phyloP scores from a whole-genome alignment of 2,888 invertebrate species.

The Monopis laevigella region DNA sequence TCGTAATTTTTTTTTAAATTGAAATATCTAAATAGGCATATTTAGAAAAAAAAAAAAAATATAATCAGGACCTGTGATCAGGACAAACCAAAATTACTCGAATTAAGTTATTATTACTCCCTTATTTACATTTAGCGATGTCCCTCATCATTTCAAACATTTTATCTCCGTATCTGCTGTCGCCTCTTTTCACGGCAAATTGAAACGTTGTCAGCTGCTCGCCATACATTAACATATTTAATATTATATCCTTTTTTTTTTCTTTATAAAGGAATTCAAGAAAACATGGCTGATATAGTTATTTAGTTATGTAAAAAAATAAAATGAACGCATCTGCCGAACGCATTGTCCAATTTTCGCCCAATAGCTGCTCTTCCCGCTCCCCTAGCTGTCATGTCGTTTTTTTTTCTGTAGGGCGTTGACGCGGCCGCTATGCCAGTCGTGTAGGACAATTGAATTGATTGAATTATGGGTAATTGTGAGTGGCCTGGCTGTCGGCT shows the following conservation, averaged over 20 bases:
- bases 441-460: slow-evolving; percentile 57
- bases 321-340: slow-evolving; percentile 50
- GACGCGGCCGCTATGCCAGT: slow-evolving; percentile 49
- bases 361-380: slow-evolving; percentile 51
- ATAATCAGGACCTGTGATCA: neutral
- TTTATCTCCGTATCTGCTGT: slow-evolving; percentile 39
- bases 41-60: too few relatives aligned
- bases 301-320: slow-evolving; percentile 26
- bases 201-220: slow-evolving; percentile 46
- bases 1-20: too few relatives aligned
- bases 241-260: too few relatives aligned
- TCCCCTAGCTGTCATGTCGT: slow-evolving; percentile 61
- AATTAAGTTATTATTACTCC: slow-evolving; percentile 15
- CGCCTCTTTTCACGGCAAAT: slow-evolving; percentile 41
- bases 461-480: slow-evolving; percentile 61
- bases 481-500: slow-evolving; percentile 26
- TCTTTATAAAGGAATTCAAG: slow-evolving; percentile 43
- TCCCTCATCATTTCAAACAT: slow-evolving; percentile 20
- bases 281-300: slow-evolving; percentile 49
- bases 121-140: slow-evolving; percentile 28
- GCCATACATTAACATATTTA: slow-evolving; percentile 19
- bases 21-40: too few relatives aligned
- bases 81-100: neutral
- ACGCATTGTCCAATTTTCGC: slow-evolving; percentile 53
- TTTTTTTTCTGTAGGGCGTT: slow-evolving; percentile 59